Evolutionary conservation across 2,888 invertebrate species (phyloP).

Genomic region (Synergus japonicus): DNA sequence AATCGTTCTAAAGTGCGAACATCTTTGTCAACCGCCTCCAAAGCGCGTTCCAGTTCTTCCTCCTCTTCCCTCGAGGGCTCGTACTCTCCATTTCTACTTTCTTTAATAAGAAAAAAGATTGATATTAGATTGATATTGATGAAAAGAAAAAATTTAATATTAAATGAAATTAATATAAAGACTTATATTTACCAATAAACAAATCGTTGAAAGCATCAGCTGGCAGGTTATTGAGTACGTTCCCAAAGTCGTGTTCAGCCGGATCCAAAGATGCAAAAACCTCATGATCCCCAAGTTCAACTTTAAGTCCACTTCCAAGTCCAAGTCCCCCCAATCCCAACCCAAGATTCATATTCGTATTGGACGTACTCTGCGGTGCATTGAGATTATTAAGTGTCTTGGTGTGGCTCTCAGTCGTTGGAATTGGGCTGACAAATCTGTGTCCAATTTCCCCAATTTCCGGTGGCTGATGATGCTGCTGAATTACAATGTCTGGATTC

Average conservation of each 20-base stretch:
- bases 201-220: constrained; percentile 91
- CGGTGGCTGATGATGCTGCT: constrained; percentile 35
- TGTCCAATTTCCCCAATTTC: constrained; percentile 45
- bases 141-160: too few species aligned
- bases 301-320: constrained; percentile 70
- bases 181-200: constrained; percentile 82
- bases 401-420: constrained; percentile 65
- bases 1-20: constrained; percentile 85
- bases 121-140: too few species aligned
- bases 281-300: constrained; percentile 74
- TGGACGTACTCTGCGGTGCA: constrained; percentile 65
- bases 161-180: background rate
- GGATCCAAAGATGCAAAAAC: constrained; percentile 75
- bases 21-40: constrained; percentile 88
- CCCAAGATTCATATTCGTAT: constrained; percentile 69
- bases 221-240: constrained; percentile 87
- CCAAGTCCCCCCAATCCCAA: constrained; percentile 71
- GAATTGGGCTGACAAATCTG: constrained; percentile 62
- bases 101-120: constrained; percentile 69
- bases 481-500: background rate
- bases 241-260: constrained; percentile 87
- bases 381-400: constrained; percentile 75
- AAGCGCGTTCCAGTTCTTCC: constrained; percentile 91
- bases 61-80: constrained; percentile 89
- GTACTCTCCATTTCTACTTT: constrained; percentile 85